A percentile compares a stretch with the other conserved stretches of the same genome.
Evolutionary conservation across 2,113 vertebrate species (phyloP).

Genomic region (Hiodon tergisus): DNA sequence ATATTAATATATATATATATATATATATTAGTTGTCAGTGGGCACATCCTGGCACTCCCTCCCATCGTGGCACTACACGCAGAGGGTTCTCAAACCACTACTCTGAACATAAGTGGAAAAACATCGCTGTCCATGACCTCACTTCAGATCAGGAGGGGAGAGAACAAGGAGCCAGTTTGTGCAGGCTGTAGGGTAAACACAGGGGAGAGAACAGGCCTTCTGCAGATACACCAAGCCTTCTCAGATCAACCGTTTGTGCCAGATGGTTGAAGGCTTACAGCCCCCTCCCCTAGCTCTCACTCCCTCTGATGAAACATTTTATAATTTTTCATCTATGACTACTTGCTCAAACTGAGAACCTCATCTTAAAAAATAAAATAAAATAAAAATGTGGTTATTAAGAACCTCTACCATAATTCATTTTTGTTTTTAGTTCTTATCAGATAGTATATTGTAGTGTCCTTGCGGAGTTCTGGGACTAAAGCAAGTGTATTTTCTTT

Average conservation of each 20-base stretch:
- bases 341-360: no score
- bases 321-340: no score
- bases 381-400: no score
- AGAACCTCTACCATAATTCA: no score
- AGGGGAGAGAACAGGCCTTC: neutral
- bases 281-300: no score
- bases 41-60: constrained; percentile 4
- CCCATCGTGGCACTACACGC: neutral
- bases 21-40: neutral
- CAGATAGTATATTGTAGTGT: no score
- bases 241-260: neutral
- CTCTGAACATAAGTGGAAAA: constrained; percentile 10
- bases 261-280: neutral
- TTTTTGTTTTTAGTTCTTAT: no score
- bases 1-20: no score
- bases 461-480: no score
- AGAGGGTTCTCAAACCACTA: neutral
- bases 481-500: no score
- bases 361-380: no score
- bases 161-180: neutral
- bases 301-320: no score
- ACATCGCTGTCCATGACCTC: constrained; percentile 1
- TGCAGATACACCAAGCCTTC: neutral
- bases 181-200: constrained; percentile 1
- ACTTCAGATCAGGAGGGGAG: neutral